A percentile compares a stretch with the other conserved stretches of the same genome.
Conservation (phyloP, 2,113 vertebrate species). For the Empidonax traillii region DNA sequence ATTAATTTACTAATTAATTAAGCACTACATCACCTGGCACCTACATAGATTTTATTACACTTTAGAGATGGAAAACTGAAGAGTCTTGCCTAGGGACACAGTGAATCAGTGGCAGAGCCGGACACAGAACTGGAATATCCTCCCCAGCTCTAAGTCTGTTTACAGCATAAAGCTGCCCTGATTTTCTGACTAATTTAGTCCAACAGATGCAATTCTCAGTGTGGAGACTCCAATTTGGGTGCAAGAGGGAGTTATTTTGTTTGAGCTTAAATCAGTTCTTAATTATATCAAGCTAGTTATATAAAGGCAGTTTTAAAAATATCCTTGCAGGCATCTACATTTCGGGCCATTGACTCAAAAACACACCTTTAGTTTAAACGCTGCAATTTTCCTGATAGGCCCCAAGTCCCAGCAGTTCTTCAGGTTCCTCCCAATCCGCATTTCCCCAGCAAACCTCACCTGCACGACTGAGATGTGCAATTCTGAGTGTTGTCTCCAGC, state of each 20-base stretch:
- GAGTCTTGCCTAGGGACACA: slow-evolving; percentile 60
- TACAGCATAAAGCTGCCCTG: slow-evolving; percentile 33
- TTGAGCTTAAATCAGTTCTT: slow-evolving; percentile 56
- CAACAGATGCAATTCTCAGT: slow-evolving; percentile 43
- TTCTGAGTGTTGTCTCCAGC: not conserved
- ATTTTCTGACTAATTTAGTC: slow-evolving; percentile 56
- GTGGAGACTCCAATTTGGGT: slow-evolving; percentile 47
- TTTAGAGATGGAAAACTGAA: slow-evolving; percentile 60
- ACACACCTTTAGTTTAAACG: slow-evolving; percentile 24
- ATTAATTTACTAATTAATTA: slow-evolving; percentile 64
- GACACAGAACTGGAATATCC: slow-evolving; percentile 46
- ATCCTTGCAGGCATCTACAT: slow-evolving; percentile 10
- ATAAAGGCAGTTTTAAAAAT: slow-evolving; percentile 48
- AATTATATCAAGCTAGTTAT: slow-evolving; percentile 56
- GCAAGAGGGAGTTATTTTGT: slow-evolving; percentile 49
- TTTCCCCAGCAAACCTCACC: not conserved
- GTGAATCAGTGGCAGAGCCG: slow-evolving; percentile 59
- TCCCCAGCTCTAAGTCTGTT: not conserved
- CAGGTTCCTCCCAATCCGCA: not conserved
- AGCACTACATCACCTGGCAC: slow-evolving; percentile 17
- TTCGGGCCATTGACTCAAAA: slow-evolving; percentile 6
- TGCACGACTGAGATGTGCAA: not conserved
- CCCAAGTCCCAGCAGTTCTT: not conserved
- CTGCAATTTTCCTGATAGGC: not conserved
- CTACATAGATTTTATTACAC: slow-evolving; percentile 28